A percentile compares a stretch with the other conserved stretches of the same genome.
Conservation (phyloP, 1,140 invertebrate species). For the Drosophila erecta region DNA sequence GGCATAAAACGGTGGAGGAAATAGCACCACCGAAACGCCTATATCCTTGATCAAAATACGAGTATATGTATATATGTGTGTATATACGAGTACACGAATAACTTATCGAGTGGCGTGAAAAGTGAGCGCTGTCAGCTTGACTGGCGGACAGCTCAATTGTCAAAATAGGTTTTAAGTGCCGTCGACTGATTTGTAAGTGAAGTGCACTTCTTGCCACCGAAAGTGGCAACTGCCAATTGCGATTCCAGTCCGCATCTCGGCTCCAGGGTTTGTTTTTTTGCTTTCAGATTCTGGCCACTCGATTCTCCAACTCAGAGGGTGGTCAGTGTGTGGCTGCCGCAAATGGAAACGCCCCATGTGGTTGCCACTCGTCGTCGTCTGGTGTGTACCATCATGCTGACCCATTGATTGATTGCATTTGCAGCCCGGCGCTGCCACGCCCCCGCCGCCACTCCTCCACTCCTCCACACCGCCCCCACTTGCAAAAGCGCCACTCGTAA, state of each 20-base stretch:
- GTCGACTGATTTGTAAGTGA: conserved; percentile 71
- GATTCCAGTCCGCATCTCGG: conserved; percentile 17
- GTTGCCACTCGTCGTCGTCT: conserved; percentile 62
- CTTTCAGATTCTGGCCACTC: background rate
- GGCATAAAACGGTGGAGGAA: conserved; percentile 70
- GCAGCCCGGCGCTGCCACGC: conserved; percentile 41
- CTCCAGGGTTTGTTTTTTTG: background rate
- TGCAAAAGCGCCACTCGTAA: conserved; percentile 67
- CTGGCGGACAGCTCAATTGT: conserved; percentile 82
- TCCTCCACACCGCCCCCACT: background rate
- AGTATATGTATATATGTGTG: background rate
- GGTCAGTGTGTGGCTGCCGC: conserved; percentile 68
- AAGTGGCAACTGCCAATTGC: conserved; percentile 5
- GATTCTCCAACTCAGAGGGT: conserved; percentile 45
- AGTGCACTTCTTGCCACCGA: conserved; percentile 36
- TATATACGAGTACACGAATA: background rate
- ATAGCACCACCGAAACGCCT: conserved; percentile 33
- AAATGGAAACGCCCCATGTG: conserved; percentile 83
- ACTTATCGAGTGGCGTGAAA: conserved; percentile 56
- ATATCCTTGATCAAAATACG: background rate
- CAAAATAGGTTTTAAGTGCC: conserved; percentile 83
- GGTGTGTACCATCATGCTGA: conserved; percentile 65
- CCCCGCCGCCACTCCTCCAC: conserved; percentile 8
- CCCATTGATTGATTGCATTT: conserved; percentile 82
- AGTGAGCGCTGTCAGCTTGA: conserved; percentile 72